Conservation (phyloP, 2,888 invertebrate species). For the Mactromeris polynyma region DNA sequence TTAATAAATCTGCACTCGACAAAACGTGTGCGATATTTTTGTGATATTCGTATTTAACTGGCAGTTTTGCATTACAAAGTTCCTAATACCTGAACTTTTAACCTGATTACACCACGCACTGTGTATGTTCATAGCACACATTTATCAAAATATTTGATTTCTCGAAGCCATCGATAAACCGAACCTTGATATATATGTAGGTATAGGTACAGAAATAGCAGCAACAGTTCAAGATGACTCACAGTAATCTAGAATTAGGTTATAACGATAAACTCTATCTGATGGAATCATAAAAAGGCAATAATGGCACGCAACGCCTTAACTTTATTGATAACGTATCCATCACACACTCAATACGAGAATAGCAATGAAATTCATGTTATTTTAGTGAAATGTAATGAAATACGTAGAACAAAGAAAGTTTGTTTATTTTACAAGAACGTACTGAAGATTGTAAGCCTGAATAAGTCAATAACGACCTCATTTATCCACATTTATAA, state of each 20-base stretch:
- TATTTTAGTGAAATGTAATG: neutral
- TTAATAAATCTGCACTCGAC: no score
- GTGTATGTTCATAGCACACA: neutral
- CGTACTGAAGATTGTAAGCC: neutral
- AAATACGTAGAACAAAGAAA: neutral
- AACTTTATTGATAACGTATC: neutral
- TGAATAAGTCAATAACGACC: no score
- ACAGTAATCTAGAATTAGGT: neutral
- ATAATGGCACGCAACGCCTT: neutral
- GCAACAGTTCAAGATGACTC: neutral
- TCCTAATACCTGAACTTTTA: neutral
- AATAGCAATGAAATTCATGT: neutral
- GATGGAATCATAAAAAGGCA: neutral
- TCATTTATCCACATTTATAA: no score
- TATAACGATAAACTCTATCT: neutral
- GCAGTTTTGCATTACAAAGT: neutral
- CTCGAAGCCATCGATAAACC: neutral
- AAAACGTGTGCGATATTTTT: no score
- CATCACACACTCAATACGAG: neutral
- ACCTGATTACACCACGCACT: neutral
- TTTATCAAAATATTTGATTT: neutral
- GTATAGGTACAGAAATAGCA: conserved; percentile 1
- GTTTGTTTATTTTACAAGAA: neutral
- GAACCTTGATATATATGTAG: neutral
- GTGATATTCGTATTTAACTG: neutral